phyloP scores from a whole-genome alignment of 2,888 invertebrate species.

The Hypomecis punctinalis region DNA sequence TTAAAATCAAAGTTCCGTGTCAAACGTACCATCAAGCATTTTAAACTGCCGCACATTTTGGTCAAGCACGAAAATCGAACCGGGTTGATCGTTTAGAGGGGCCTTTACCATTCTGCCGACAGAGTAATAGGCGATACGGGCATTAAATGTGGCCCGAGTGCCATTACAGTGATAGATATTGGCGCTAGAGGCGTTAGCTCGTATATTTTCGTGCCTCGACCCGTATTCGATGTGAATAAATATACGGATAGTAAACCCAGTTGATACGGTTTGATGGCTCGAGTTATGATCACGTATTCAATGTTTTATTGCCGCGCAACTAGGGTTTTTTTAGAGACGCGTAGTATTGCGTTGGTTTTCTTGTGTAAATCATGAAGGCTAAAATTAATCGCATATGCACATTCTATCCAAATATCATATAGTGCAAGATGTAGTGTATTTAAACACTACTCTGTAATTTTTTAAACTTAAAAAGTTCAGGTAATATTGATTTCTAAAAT shows the following conservation, averaged over 20 bases:
- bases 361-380: too few relatives aligned
- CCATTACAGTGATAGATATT: slow-evolving; percentile 39
- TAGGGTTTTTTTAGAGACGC: neutral
- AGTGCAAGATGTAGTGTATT: too few relatives aligned
- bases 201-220: slow-evolving; percentile 37
- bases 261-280: slow-evolving; percentile 24
- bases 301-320: neutral
- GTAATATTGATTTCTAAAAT: too few relatives aligned
- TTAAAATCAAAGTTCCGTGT: too few relatives aligned
- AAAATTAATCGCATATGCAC: too few relatives aligned
- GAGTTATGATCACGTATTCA: slow-evolving; percentile 8
- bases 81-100: slow-evolving; percentile 11
- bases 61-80: neutral
- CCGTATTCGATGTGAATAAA: slow-evolving; percentile 35
- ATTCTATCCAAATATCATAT: too few relatives aligned
- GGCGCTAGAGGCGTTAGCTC: slow-evolving; percentile 36
- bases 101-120: slow-evolving; percentile 29
- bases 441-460: too few relatives aligned
- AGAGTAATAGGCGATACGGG: slow-evolving; percentile 34
- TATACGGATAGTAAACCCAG: slow-evolving; percentile 26
- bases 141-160: slow-evolving; percentile 33
- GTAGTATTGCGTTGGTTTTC: neutral
- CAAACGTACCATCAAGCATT: neutral
- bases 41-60: neutral
- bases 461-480: too few relatives aligned